Evolutionary conservation across 2,797 vertebrate genomes (phyloP).

Genomic region (Coendou prehensilis): DNA sequence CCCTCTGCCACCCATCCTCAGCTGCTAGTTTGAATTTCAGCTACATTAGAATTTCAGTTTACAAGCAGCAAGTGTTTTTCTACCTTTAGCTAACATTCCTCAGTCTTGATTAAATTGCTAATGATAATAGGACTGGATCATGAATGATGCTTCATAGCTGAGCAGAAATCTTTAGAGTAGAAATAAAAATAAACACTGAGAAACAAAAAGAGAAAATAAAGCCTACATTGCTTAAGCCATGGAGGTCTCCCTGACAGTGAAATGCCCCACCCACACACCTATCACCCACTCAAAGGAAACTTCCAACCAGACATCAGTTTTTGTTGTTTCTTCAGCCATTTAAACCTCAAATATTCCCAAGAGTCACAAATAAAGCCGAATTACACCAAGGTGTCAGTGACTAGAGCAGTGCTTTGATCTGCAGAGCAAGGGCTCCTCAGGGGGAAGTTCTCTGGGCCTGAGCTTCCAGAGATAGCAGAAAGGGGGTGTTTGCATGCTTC

Average conservation of each 20-base stretch:
- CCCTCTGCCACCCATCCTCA: neutral
- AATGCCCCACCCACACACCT: too few species aligned
- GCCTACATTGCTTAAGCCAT: rapidly evolving
- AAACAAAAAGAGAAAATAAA: neutral
- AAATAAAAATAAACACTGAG: neutral
- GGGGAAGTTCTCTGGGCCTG: neutral
- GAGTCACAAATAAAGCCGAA: neutral
- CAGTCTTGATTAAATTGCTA: conserved; percentile 33
- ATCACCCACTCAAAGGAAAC: neutral
- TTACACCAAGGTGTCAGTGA: neutral
- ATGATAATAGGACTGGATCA: neutral
- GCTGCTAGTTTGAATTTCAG: conserved; percentile 5
- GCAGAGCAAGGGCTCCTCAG: neutral
- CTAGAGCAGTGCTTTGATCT: neutral
- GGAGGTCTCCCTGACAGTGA: neutral
- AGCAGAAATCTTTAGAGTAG: neutral
- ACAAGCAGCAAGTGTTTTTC: neutral
- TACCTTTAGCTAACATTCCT: neutral
- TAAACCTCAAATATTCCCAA: neutral
- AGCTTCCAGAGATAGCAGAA: neutral
- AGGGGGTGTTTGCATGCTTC: neutral
- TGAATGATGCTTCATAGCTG: neutral
- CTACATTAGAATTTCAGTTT: neutral
- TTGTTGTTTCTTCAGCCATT: neutral
- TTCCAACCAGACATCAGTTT: neutral